These are phyloP conservation scores for Criorhina ranunculi DNA, from an alignment of 2,888 invertebrate species.

Conservation along the genomic window DNA sequence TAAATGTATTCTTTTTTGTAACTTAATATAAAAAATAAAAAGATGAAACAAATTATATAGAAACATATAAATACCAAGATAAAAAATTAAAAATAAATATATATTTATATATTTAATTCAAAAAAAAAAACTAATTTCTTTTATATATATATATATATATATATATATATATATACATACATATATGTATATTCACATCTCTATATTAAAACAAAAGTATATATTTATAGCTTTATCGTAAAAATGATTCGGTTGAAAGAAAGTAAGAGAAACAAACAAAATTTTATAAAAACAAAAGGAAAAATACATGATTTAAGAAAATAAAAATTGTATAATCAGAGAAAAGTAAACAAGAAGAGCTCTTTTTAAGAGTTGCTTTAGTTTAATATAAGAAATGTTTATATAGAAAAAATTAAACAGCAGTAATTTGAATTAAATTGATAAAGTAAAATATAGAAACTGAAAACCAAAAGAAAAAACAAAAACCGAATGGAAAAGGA, in stretches of 20 bases:
- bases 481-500: constrained; percentile 35
- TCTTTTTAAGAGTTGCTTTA: constrained; percentile 66
- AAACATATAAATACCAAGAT: constrained; percentile 36
- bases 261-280: constrained; percentile 31
- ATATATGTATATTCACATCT: constrained; percentile 63
- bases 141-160: constrained; percentile 12
- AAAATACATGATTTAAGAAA: constrained; percentile 2
- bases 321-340: constrained; percentile 41
- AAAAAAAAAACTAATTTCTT: constrained; percentile 48
- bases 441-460: too few relatives aligned
- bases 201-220: constrained; percentile 52
- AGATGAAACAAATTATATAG: constrained; percentile 36
- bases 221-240: constrained; percentile 71
- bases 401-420: constrained; percentile 57
- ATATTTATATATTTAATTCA: constrained; percentile 63
- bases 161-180: not conserved
- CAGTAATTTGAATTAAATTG: constrained; percentile 55
- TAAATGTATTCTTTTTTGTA: constrained; percentile 31
- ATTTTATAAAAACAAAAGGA: constrained; percentile 44
- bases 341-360: constrained; percentile 39
- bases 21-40: constrained; percentile 20
- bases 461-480: constrained; percentile 15
- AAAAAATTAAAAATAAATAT: constrained; percentile 38
- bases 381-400: constrained; percentile 68
- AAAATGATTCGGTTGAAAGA: constrained; percentile 41